Evolutionary conservation across 92 coral and sea anemone species (phyloP).

Genomic region (Phenganax subtilis): DNA sequence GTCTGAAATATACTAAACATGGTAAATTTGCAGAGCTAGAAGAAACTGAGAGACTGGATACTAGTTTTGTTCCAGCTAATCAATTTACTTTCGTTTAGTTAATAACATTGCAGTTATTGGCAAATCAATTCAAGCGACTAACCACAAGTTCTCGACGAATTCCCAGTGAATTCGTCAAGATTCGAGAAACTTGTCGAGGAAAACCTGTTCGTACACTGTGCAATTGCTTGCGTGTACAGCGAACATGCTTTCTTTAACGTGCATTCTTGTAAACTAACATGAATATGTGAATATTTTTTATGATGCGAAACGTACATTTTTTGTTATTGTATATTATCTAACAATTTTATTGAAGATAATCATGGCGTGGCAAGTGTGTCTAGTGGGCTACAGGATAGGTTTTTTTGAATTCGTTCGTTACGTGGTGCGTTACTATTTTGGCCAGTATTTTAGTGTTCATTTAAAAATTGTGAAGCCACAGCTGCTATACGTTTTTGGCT

Average conservation of each 20-base stretch:
- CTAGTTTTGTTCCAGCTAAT: background rate
- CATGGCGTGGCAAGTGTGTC: background rate
- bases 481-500: too few species aligned
- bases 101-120: background rate
- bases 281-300: background rate
- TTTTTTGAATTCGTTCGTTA: too few species aligned
- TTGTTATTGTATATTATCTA: background rate
- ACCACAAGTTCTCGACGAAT: background rate
- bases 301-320: background rate
- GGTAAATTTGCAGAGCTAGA: background rate
- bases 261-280: background rate
- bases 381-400: background rate
- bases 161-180: background rate
- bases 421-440: too few species aligned
- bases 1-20: background rate
- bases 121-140: too few species aligned
- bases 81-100: background rate
- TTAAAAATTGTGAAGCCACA: too few species aligned
- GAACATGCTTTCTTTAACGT: too few species aligned
- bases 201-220: too few species aligned
- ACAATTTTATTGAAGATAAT: background rate
- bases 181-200: too few species aligned
- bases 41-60: conserved; percentile 9
- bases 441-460: too few species aligned
- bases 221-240: too few species aligned